These are phyloP conservation scores for Drosophila hydei DNA, from an alignment of 1,140 invertebrate genomes.

Conservation along the genomic window DNA sequence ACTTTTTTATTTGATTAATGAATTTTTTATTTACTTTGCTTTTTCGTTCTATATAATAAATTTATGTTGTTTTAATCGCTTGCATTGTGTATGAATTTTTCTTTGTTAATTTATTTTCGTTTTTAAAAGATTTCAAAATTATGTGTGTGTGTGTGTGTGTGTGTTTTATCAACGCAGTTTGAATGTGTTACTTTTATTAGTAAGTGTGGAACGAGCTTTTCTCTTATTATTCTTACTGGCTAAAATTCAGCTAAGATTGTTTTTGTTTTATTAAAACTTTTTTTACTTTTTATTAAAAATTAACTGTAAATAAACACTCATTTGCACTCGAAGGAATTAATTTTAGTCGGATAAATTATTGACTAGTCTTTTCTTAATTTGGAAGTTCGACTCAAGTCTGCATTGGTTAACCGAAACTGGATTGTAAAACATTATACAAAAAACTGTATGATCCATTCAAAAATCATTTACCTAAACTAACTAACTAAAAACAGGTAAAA, in stretches of 20 bases:
- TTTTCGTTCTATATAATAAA: slow-evolving; percentile 74
- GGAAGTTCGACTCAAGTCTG: slow-evolving; percentile 1
- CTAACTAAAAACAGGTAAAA: slow-evolving; percentile 52
- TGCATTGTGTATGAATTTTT: slow-evolving; percentile 62
- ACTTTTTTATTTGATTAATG: slow-evolving; percentile 61
- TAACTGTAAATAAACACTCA: slow-evolving; percentile 46
- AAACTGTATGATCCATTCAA: slow-evolving; percentile 25
- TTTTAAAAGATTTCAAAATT: slow-evolving; percentile 45
- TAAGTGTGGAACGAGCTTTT: slow-evolving; percentile 34
- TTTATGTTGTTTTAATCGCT: slow-evolving; percentile 70
- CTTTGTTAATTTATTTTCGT: slow-evolving; percentile 27
- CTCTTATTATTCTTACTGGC: slow-evolving; percentile 42
- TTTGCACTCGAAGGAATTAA: slow-evolving; percentile 61
- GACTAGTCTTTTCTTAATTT: slow-evolving; percentile 29
- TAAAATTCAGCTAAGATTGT: slow-evolving; percentile 70
- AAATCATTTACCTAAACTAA: slow-evolving; percentile 49
- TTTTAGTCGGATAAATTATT: slow-evolving; percentile 25
- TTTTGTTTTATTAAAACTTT: slow-evolving; percentile 10
- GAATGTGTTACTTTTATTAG: slow-evolving; percentile 4
- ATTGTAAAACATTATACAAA: slow-evolving; percentile 29
- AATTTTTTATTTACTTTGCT: slow-evolving; percentile 74
- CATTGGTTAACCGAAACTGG: slow-evolving; percentile 27
- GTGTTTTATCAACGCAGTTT: slow-evolving; percentile 26
- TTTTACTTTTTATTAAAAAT: slow-evolving; percentile 35
- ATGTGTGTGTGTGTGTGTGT: slow-evolving; percentile 21